phyloP scores from a whole-genome alignment of 2,797 vertebrate species.

The Pantherophis alleghaniensis region DNA sequence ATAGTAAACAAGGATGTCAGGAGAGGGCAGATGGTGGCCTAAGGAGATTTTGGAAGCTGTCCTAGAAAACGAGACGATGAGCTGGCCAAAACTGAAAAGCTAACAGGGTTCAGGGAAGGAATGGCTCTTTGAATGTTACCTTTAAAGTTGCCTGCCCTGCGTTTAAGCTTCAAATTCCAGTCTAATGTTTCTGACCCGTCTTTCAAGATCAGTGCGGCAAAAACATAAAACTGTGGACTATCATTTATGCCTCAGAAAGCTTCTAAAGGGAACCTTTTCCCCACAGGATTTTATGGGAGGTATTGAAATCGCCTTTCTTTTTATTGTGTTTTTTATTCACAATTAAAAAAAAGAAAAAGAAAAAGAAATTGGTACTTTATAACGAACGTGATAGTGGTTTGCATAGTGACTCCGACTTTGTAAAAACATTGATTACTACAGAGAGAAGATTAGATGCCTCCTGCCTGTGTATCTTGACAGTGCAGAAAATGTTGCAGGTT shows the following conservation, averaged over 20 bases:
- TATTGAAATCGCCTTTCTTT: not conserved
- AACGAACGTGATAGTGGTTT: not conserved
- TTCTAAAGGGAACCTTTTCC: not conserved
- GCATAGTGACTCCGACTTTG: not conserved
- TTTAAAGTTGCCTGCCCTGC: not conserved
- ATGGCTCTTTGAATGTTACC: not conserved
- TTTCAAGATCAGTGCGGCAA: not conserved
- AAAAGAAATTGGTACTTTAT: not conserved
- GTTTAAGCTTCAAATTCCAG: not conserved
- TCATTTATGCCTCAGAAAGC: not conserved
- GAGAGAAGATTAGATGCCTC: not conserved
- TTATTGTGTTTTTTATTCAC: not conserved
- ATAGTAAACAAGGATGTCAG: no score
- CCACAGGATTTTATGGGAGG: not conserved
- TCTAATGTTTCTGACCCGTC: not conserved
- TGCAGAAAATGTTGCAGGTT: not conserved
- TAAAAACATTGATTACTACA: not conserved
- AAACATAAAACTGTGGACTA: not conserved
- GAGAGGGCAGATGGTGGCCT: not conserved
- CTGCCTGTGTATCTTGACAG: not conserved
- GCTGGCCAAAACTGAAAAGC: not conserved
- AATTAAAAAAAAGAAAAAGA: not conserved
- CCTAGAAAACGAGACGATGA: not conserved
- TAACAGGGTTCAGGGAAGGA: not conserved
- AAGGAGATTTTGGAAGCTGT: not conserved